Evolutionary conservation across 2,797 vertebrate genomes (phyloP), one percentile per base, ranked within the genome.

Genomic region (Mus minutoides): DNA sequence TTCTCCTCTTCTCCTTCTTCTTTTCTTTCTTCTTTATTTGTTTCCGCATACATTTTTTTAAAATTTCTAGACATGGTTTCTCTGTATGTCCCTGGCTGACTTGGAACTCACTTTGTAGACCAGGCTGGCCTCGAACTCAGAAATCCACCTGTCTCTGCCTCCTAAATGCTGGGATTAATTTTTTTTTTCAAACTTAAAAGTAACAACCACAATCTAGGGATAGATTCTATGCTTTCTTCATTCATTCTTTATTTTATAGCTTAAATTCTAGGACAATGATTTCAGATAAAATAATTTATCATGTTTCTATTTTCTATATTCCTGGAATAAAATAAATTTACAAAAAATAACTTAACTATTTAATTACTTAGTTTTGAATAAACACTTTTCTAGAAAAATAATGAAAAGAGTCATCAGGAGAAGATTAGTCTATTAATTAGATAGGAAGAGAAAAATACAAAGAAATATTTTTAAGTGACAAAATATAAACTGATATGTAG

Each of bases 261-360:
- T 78, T 49, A 26, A 52, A 29, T 3, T 73, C 34, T 60, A 89
- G 6, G 46, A 52, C 17, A 92, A 79, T 76, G 79, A 69, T 62
- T 91, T 95, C 46, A 85, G 46, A 88, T 6, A 71, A 90, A 92
- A 94, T 3, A 58, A 93, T 12, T 40, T 89, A 69, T 60, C 46
- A 78, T 34, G 19, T 6, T 34, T 73, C 34, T 13, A 40, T 54
- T 82, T 62, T 83, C 37, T 54, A 5, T 12, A 21, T 37, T 37
- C 16, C 10, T 37, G n/a, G 8, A 37, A 21, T 71, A 71, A 71
- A 71, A 37, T 37, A 71, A 71, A 10, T 71, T 21, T 21, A 37
- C 2, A 3, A 37, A 21, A 71, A 71, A 71, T 71, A 71, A 69
- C 1, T 37, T 37, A 71, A 21, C 6, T 19, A 69, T 21, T 71